Evolutionary conservation across 2,113 vertebrate genomes (phyloP).

Genomic region (Nibea albiflora): DNA sequence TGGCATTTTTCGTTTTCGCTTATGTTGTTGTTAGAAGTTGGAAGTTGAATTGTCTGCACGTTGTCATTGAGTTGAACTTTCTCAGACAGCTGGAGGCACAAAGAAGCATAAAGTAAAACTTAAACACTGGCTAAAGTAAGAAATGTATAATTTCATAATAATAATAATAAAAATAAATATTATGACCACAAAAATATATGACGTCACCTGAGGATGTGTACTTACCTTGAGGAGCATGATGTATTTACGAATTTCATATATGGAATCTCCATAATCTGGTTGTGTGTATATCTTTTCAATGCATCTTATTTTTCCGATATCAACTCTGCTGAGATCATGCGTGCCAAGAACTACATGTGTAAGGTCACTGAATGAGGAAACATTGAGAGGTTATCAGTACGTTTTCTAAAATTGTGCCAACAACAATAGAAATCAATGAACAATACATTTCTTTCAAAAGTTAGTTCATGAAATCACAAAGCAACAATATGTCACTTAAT

Average conservation of each 20-base stretch:
- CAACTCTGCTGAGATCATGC: slow-evolving; percentile 34
- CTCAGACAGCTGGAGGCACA: slow-evolving; percentile 45
- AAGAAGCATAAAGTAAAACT: not conserved
- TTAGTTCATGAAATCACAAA: no score
- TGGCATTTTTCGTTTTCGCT: slow-evolving; percentile 33
- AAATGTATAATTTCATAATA: not conserved
- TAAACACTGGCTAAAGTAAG: not conserved
- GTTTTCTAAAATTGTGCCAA: not conserved
- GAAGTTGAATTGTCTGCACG: slow-evolving; percentile 23
- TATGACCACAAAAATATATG: not conserved
- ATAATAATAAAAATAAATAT: not conserved
- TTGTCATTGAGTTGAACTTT: not conserved
- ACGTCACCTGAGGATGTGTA: not conserved
- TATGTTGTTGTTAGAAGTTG: not conserved
- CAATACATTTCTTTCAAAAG: no score
- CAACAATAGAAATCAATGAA: not conserved
- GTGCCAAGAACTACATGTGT: slow-evolving; percentile 67
- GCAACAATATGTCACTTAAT: no score
- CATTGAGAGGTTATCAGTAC: not conserved
- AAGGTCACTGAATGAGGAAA: not conserved
- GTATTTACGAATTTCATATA: no score
- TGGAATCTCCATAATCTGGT: no score
- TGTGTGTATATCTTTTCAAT: not conserved
- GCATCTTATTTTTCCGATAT: accelerated
- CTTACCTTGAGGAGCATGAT: slow-evolving; percentile 80